phyloP scores from a whole-genome alignment of 2,113 vertebrate species.

The Pyrgilauda ruficollis region DNA sequence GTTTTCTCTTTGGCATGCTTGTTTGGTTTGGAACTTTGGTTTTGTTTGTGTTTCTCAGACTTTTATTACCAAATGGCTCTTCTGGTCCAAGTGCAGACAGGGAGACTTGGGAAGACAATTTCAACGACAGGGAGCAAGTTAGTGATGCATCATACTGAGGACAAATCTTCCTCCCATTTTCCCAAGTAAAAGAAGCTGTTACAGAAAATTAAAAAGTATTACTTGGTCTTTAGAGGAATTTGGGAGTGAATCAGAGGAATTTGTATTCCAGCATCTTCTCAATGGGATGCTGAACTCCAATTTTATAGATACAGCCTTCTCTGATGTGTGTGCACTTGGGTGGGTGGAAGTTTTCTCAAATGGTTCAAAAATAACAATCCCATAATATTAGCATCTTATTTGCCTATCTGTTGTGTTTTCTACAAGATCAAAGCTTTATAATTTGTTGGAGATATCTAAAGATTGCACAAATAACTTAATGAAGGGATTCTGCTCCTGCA shows the following conservation, averaged over 20 bases:
- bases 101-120: not conserved
- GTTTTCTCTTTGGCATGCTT: accelerated
- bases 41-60: not conserved
- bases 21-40: not conserved
- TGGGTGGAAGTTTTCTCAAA: not conserved
- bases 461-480: not conserved
- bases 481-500: not conserved
- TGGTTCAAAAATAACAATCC: not conserved
- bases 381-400: not conserved
- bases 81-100: not conserved
- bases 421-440: not conserved
- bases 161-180: not conserved
- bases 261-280: not conserved
- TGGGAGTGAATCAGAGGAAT: not conserved
- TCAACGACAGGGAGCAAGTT: not conserved
- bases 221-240: not conserved
- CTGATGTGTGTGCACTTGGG: not conserved
- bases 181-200: not conserved
- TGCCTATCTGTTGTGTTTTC: not conserved
- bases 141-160: not conserved
- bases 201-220: not conserved
- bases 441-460: not conserved
- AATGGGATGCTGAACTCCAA: not conserved
- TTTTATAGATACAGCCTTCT: not conserved
- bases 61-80: not conserved